Evolutionary conservation across 2,888 invertebrate genomes (phyloP), one percentile per base, ranked within the genome.

Genomic region (Zaprionus lineosus): DNA sequence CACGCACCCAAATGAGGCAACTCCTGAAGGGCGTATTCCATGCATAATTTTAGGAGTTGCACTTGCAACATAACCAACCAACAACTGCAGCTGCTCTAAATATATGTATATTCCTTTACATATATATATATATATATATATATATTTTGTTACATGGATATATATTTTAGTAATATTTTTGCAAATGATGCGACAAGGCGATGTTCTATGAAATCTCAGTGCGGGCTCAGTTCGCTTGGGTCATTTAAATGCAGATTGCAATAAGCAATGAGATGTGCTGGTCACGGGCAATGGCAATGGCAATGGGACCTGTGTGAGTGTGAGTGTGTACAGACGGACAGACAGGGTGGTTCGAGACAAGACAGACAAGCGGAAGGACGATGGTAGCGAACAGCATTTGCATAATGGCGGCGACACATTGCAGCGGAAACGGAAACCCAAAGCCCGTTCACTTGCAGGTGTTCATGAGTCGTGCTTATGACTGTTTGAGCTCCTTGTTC

Each of bases 221-320:
- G 43, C 43, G 37, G 19, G 46, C 63, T 50, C 82, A 39, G 39
- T 55, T 48, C 61, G 78, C 53, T 52, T 19, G 72, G 79, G 82
- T 77, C 86, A 83, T 83, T 83, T 81, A 81, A 86, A 83, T 83
- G 82, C 82, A 83, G 82, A 83, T 82, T 83, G 82, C 81, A 83
- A 70, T 78, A 63, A 64, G 73, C 64, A 57, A 60, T 50, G 51
- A 43, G 36, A 51, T 44, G 47, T 47, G 50, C 53, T 43, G 61
- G 52, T 51, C 59, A 36, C 40, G 37, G 29, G 21, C 9, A 16
- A 5, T 8, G 18, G 2, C 1, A 5, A 3, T 0, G 8, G 7
- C 16, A 31, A 37, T 24, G 34, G 11, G 39, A 50, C 53, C 29
- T 31, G n/a, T n/a, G n/a, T n/a, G n/a, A n/a, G n/a, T n/a, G n/a